Percentiles rank a stretch among this genome's conserved stretches.
These are phyloP conservation scores for Diplosoma virens DNA, from an alignment of 23 tunicate species.

Conservation along the genomic window DNA sequence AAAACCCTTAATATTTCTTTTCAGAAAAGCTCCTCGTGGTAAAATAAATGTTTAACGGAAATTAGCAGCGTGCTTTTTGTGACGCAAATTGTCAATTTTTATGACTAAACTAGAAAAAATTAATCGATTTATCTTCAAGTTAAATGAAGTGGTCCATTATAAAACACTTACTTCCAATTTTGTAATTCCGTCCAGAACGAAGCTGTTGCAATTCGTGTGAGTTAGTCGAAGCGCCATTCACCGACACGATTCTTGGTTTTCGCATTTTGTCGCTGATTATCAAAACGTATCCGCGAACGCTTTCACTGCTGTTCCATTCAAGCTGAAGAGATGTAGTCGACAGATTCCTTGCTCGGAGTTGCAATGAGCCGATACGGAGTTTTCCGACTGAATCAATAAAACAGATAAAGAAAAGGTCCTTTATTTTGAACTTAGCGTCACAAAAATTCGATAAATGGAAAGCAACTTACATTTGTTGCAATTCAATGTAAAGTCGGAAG, in stretches of 20 bases:
- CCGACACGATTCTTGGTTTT: not conserved
- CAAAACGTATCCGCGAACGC: not conserved
- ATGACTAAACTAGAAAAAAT: too few relatives aligned
- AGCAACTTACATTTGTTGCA: slow-evolving; percentile 18
- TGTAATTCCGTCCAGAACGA: not conserved
- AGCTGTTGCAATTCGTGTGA: not conserved
- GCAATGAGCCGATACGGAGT: not conserved
- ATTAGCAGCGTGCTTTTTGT: not conserved
- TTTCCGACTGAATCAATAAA: not conserved
- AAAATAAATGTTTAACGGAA: too few relatives aligned
- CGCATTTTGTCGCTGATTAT: not conserved
- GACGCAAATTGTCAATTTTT: not conserved
- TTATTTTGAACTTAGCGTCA: too few relatives aligned
- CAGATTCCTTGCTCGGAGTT: not conserved
- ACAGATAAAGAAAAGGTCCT: too few relatives aligned
- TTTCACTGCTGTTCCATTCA: not conserved
- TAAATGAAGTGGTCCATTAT: too few relatives aligned
- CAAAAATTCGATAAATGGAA: too few relatives aligned
- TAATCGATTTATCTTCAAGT: too few relatives aligned
- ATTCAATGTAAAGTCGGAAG: not conserved
- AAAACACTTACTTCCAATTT: slow-evolving; percentile 5
- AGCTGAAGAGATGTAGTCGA: not conserved
- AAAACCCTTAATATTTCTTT: too few relatives aligned
- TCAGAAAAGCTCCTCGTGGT: too few relatives aligned
- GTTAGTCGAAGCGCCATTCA: not conserved